These are phyloP conservation scores for Phyllotis vaccarum DNA, from an alignment of 2,797 vertebrate species.

Conservation along the genomic window DNA sequence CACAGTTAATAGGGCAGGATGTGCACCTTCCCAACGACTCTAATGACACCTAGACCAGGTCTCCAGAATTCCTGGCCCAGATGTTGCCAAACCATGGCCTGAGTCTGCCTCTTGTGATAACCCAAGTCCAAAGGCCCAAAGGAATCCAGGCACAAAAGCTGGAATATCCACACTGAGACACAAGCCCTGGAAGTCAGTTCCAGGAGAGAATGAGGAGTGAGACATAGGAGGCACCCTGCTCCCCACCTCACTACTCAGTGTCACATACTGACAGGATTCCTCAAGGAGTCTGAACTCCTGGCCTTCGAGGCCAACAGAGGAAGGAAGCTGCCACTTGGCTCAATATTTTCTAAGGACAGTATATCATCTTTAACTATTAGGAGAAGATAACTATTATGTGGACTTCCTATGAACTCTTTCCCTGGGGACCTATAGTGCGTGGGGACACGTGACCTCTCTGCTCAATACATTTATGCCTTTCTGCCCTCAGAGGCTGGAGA, in stretches of 20 bases:
- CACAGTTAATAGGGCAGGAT: background rate
- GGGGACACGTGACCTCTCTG: background rate
- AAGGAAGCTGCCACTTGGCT: background rate
- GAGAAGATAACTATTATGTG: background rate
- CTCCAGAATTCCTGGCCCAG: background rate
- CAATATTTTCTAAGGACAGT: too few relatives aligned
- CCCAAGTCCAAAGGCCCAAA: too few relatives aligned
- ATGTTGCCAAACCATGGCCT: background rate
- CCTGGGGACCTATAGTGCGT: too few relatives aligned
- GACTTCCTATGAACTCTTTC: background rate
- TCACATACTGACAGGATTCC: background rate
- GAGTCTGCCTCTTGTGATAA: background rate
- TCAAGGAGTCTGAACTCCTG: background rate
- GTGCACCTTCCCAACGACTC: rapidly evolving
- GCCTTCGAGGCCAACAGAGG: background rate
- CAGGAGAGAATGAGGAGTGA: background rate
- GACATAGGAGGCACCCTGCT: rapidly evolving
- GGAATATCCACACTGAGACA: rapidly evolving
- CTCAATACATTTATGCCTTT: background rate
- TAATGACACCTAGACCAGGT: background rate
- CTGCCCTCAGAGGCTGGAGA: rapidly evolving
- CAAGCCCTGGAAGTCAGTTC: too few relatives aligned
- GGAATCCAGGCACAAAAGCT: rapidly evolving
- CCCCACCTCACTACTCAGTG: background rate
- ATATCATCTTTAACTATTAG: background rate